Evolutionary conservation across 1,140 invertebrate species (phyloP), one percentile per base, ranked within the genome.

Genomic region (Daktulosphaira vitifoliae): DNA sequence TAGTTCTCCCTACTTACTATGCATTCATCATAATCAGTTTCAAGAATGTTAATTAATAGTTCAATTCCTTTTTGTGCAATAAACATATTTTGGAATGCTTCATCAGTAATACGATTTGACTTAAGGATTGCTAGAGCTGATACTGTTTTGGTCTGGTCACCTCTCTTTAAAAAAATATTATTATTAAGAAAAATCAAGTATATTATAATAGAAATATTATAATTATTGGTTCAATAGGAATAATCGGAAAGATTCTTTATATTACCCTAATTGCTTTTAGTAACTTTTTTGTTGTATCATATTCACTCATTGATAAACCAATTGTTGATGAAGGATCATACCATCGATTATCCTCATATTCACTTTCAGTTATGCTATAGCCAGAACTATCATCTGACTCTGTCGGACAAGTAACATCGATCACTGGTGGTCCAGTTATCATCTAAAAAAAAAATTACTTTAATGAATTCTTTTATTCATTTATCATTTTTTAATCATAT

Each of bases 211-310:
- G 11, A 6, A 33, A 11, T 33, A n/a, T 33, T 11, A 33, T 11
- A 33, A 33, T 5, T 11, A 33, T 6, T 11, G n/a, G n/a, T 33
- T 5, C 29, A 33, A 33, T 11, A 33, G 29, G 29, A 33, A n/a
- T n/a, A n/a, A n/a, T n/a, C n/a, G n/a, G n/a, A n/a, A n/a, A n/a
- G n/a, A n/a, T n/a, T n/a, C n/a, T n/a, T n/a, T n/a, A n/a, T n/a
- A n/a, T 33, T n/a, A 62, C 56, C 56, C 44, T 62, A 16, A 62
- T 62, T n/a, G 26, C 25, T 1, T n/a, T 8, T 20, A 62, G 46
- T 2, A 48, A 15, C 2, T 16, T 20, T 62, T 46, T 62, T n/a
- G 44, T 26, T 2, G 11, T 13, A 13, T 48, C 25, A 2, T 46
- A 48, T 29, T 62, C 56, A 22, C n/a, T 23, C 29, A 29, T 62